Percentiles rank a stretch among this genome's conserved stretches.
phyloP scores from a whole-genome alignment of 2,888 invertebrate genomes.

The Ormyrus thymus region DNA sequence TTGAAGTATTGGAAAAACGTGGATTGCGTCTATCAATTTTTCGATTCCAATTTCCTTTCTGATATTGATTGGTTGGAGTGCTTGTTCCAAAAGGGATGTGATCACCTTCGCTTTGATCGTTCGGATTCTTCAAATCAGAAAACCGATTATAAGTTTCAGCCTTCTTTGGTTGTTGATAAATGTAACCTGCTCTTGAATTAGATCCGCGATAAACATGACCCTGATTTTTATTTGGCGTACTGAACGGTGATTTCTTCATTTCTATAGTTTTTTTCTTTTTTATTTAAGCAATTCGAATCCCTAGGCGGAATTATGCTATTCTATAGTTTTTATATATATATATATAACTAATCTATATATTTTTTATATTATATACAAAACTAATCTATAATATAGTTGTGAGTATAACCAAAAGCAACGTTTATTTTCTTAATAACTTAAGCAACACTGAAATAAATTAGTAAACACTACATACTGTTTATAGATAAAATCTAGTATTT shows the following conservation, averaged over 20 bases:
- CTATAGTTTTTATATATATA: too few species aligned
- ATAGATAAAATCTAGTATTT: too few species aligned
- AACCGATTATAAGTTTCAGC: constrained; percentile 18
- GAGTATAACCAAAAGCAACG: too few species aligned
- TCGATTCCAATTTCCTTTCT: constrained; percentile 12
- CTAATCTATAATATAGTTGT: too few species aligned
- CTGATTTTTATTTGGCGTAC: constrained; percentile 13
- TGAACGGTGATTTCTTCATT: constrained; percentile 49
- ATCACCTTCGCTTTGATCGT: neutral
- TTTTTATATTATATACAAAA: too few species aligned
- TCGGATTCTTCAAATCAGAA: neutral
- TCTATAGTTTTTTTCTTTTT: too few species aligned
- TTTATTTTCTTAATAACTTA: too few species aligned
- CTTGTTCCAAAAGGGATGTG: constrained; percentile 40
- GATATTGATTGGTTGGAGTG: constrained; percentile 20
- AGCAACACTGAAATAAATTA: too few species aligned
- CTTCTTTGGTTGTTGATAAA: constrained; percentile 10
- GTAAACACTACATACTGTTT: too few species aligned
- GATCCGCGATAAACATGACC: constrained; percentile 10
- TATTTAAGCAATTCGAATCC: too few species aligned
- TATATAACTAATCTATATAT: too few species aligned
- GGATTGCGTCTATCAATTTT: constrained; percentile 12
- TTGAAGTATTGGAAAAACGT: constrained; percentile 1
- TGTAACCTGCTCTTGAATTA: constrained; percentile 31
- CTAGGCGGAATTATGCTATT: too few species aligned